Evolutionary conservation across 2,797 vertebrate genomes (phyloP).

Genomic region (Loriculus beryllinus): DNA sequence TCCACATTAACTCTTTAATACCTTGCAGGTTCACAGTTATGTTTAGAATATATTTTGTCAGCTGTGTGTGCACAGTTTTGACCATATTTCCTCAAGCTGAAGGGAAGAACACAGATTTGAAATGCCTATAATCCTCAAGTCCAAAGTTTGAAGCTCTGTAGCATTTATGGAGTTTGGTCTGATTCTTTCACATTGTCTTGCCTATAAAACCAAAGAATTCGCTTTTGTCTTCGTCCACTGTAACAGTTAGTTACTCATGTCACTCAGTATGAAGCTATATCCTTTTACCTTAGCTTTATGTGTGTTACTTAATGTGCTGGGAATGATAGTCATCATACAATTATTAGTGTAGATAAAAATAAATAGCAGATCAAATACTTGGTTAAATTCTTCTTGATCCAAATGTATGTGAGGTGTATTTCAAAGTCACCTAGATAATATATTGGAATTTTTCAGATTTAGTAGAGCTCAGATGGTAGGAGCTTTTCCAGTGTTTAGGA

Average conservation of each 20-base stretch:
- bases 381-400: not conserved
- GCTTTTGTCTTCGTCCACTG: not conserved
- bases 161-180: not conserved
- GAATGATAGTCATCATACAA: not conserved
- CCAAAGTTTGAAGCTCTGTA: not conserved
- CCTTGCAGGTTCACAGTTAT: not conserved
- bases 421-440: not conserved
- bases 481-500: not conserved
- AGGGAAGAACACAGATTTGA: not conserved
- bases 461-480: not conserved
- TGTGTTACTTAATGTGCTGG: not conserved
- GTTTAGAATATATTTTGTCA: not conserved
- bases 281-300: not conserved
- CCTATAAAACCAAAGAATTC: not conserved
- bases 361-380: not conserved
- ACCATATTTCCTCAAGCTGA: not conserved
- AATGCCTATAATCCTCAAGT: not conserved
- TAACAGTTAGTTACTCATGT: not conserved
- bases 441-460: not conserved
- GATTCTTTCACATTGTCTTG: not conserved
- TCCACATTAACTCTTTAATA: not conserved
- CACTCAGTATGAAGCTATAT: not conserved
- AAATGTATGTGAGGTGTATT: not conserved
- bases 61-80: not conserved
- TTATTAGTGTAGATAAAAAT: not conserved